Conservation (phyloP, 2,888 invertebrate genomes). For the Trachelus stipa region DNA sequence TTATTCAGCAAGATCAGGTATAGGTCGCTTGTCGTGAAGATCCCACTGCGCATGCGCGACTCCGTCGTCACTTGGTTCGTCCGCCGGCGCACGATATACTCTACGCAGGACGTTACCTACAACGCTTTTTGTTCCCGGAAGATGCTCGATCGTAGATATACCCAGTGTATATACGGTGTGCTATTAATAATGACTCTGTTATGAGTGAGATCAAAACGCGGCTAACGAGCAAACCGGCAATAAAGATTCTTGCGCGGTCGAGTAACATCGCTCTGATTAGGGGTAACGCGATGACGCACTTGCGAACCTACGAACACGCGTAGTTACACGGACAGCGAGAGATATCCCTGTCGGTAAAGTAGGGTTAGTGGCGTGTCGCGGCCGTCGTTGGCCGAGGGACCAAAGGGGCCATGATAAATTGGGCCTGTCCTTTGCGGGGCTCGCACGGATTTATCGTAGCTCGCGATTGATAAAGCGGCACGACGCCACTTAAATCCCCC, state of each 20-base stretch:
- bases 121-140: neutral
- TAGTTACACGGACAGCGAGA: constrained; percentile 11
- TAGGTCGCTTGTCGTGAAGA: neutral
- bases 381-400: constrained; percentile 16
- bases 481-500: neutral
- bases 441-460: constrained; percentile 13
- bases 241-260: constrained; percentile 41
- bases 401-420: constrained; percentile 33
- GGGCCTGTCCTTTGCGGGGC: constrained; percentile 1
- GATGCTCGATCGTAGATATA: neutral
- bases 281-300: constrained; percentile 41
- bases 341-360: neutral
- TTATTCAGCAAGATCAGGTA: neutral
- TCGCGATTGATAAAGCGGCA: constrained; percentile 5
- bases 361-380: constrained; percentile 15
- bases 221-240: constrained; percentile 49
- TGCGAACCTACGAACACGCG: constrained; percentile 47
- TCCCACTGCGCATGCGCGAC: neutral
- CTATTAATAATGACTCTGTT: constrained; percentile 34
- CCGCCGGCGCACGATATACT: neutral
- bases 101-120: neutral
- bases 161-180: neutral
- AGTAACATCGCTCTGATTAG: constrained; percentile 45
- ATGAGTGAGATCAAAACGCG: constrained; percentile 42
- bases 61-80: neutral